Conservation (phyloP, 2,113 vertebrate species). For the Planiliza haematocheilus region DNA sequence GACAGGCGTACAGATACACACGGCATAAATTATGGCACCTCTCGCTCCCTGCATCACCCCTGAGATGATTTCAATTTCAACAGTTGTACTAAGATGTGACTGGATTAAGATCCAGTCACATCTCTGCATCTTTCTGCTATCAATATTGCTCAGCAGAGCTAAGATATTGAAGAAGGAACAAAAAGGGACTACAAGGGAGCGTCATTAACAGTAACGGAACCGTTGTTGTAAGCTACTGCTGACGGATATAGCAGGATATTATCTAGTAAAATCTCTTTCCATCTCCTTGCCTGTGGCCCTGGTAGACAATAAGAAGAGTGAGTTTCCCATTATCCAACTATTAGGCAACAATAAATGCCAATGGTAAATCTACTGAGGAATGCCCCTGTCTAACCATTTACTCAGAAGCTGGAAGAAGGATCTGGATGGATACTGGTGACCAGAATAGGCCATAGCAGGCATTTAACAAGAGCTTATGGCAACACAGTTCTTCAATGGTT, state of each 20-base stretch:
- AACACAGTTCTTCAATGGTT: conserved; percentile 17
- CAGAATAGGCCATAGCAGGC: conserved; percentile 13
- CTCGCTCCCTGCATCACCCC: conserved; percentile 20
- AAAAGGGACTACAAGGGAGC: neutral
- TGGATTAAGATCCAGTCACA: conserved; percentile 5
- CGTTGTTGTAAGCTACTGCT: conserved; percentile 28
- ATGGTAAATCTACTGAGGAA: conserved; percentile 16
- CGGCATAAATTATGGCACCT: conserved; percentile 14
- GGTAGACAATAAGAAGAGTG: neutral
- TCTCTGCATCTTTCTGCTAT: conserved; percentile 1
- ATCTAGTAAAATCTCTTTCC: conserved; percentile 13
- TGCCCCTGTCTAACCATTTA: conserved; percentile 10
- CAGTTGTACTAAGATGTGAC: conserved; percentile 6
- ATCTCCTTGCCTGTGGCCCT: conserved; percentile 17
- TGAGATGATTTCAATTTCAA: conserved; percentile 39
- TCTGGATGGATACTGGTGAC: conserved; percentile 33
- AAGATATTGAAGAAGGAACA: neutral
- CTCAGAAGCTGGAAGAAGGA: conserved; percentile 33
- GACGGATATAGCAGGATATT: conserved; percentile 14
- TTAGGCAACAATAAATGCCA: conserved; percentile 29
- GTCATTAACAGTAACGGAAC: conserved; percentile 51
- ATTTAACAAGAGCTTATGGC: conserved; percentile 8
- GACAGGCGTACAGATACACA: conserved; percentile 28
- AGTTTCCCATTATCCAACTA: conserved; percentile 33
- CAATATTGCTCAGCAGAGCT: conserved; percentile 16